A percentile compares a stretch with the other conserved stretches of the same genome.
phyloP scores from a whole-genome alignment of 2,113 vertebrate species.

The Collichthys lucidus region DNA sequence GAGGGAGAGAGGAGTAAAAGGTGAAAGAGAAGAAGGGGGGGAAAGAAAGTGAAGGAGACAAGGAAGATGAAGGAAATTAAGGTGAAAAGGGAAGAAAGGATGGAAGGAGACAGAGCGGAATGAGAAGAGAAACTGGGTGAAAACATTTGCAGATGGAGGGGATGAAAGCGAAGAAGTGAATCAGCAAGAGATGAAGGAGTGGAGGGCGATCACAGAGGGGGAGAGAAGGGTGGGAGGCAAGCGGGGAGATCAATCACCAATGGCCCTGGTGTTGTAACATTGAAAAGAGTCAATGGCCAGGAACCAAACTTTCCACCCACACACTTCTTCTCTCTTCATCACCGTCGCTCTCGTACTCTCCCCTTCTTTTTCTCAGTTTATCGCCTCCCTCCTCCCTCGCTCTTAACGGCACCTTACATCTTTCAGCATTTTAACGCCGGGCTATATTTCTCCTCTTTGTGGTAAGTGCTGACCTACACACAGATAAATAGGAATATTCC shows the following conservation, averaged over 20 bases:
- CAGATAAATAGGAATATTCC: constrained; percentile 70
- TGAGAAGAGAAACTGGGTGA: constrained; percentile 7
- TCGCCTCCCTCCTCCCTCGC: constrained; percentile 4
- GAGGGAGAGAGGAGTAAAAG: not conserved
- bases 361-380: constrained; percentile 9
- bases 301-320: constrained; percentile 73
- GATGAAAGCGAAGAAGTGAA: constrained; percentile 37
- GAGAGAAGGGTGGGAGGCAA: constrained; percentile 40
- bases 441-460: constrained; percentile 53
- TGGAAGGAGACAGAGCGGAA: not conserved
- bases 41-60: not conserved
- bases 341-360: constrained; percentile 29
- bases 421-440: constrained; percentile 38
- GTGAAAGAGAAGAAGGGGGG: not conserved
- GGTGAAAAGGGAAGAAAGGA: not conserved
- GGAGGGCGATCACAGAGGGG: constrained; percentile 37
- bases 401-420: constrained; percentile 52
- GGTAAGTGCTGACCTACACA: constrained; percentile 66
- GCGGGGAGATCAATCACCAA: constrained; percentile 63
- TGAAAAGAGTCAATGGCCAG: constrained; percentile 66
- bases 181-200: constrained; percentile 44
- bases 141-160: constrained; percentile 33
- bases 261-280: constrained; percentile 58
- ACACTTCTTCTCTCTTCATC: constrained; percentile 47
- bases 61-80: not conserved